A percentile compares a stretch with the other conserved stretches of the same genome.
phyloP scores from a whole-genome alignment of 2,113 vertebrate genomes.

The Ibidorhyncha struthersii region DNA sequence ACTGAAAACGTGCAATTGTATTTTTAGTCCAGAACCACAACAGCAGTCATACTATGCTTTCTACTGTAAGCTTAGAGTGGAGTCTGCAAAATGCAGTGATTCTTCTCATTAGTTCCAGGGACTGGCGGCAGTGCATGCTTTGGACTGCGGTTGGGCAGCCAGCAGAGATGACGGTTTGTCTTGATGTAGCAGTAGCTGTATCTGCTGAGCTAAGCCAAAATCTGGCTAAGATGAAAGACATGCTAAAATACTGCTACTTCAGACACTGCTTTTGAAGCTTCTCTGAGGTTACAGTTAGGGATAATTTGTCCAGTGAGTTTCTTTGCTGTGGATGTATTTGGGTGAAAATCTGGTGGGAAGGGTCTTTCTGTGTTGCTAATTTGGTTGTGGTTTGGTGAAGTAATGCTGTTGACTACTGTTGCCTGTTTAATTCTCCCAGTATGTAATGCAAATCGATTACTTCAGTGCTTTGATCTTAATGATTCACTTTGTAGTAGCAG shows the following conservation, averaged over 20 bases:
- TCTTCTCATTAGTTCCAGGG: neutral
- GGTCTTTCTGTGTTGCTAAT: neutral
- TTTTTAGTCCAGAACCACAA: neutral
- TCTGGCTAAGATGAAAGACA: neutral
- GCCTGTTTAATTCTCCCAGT: neutral
- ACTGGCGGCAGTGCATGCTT: neutral
- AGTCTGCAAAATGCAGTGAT: neutral
- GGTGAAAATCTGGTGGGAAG: neutral
- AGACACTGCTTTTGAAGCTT: neutral
- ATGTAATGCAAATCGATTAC: neutral
- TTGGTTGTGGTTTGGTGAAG: neutral
- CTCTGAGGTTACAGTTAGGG: neutral
- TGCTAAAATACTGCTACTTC: neutral
- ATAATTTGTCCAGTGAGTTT: neutral
- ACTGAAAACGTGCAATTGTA: neutral
- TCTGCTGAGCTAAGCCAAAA: neutral
- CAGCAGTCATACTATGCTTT: neutral
- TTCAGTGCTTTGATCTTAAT: constrained; percentile 8
- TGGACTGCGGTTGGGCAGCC: neutral
- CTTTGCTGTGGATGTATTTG: neutral
- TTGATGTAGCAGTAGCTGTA: neutral
- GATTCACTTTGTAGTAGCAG: neutral
- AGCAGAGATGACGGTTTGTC: neutral
- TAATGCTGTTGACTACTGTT: neutral
- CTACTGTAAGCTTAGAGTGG: neutral